Evolutionary conservation across 2,888 invertebrate genomes (phyloP), one percentile per base, ranked within the genome.

Genomic region (Drosophila anomalata): DNA sequence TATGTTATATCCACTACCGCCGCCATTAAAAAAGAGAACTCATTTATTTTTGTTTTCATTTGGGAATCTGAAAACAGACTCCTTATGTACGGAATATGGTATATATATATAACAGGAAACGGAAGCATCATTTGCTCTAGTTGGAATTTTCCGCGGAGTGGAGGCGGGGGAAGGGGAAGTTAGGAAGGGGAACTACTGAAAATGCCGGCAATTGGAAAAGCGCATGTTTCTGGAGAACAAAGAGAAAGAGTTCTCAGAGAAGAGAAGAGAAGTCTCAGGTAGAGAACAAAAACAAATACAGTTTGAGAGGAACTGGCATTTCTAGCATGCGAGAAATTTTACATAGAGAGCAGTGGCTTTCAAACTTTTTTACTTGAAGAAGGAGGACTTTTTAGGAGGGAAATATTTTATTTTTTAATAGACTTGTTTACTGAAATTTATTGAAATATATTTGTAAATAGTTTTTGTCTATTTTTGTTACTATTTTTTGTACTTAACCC

Each of bases 171-270:
- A 17, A 11, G 11, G 26, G 46, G 22, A 22, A 22, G 4, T 22
- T 22, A 17, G 33, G 54, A 17, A 11, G 11, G 26, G 46, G 22
- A 24, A 24, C 3, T 24, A 4, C 33, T 4, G 51, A 80, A 87
- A 88, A 88, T 66, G 87, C 90, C 89, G 89, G 90, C 83, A 77
- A 58, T 58, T 50, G 46, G 36, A 11, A 73, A 58, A 31, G 87
- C 88, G 89, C 89, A 88, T 57, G 73, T 14, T 39, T 39, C 9
- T 17, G 87, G 75, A 70, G n/a, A 22, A 12, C 0, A 11, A 53
- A 29, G 42, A 51, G 12, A 51, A 26, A 24, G 4, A 48, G 6
- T 7, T 36, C 17, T 33, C 20, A 3, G 2, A 17, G 41, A 42
- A 42, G 47, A 31, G 24, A 24, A 29, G 47, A 31, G 24, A 24